phyloP scores from a whole-genome alignment of 2,888 invertebrate genomes.

The Cheilosia grossa region DNA sequence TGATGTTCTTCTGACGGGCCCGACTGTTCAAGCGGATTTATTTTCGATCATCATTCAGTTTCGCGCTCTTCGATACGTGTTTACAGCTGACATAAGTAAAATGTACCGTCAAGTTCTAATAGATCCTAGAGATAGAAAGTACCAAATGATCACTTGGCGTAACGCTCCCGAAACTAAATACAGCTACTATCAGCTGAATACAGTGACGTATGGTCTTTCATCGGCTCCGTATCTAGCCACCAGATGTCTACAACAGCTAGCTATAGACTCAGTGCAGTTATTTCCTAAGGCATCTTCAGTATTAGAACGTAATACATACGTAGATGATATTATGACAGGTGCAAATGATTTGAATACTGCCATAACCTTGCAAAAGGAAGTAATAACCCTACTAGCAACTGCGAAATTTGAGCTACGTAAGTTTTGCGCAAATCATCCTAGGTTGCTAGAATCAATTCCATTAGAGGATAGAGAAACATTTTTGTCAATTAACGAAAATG shows the following conservation, averaged over 20 bases:
- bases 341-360: conserved; percentile 54
- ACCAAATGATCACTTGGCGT: not conserved
- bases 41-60: not conserved
- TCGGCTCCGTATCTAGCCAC: conserved; percentile 5
- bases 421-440: conserved; percentile 57
- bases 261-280: conserved; percentile 21
- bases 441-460: conserved; percentile 35
- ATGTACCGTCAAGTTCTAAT: not conserved
- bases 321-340: conserved; percentile 74
- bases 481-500: not conserved
- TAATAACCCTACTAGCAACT: conserved; percentile 37
- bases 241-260: conserved; percentile 59
- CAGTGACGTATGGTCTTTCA: not conserved
- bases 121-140: not conserved
- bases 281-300: conserved; percentile 64
- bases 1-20: not conserved
- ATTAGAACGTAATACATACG: conserved; percentile 64
- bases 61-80: not conserved
- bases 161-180: not conserved
- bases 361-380: conserved; percentile 38
- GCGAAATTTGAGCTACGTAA: conserved; percentile 61
- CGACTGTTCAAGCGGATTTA: not conserved
- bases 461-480: conserved; percentile 30
- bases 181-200: not conserved
- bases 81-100: not conserved